Evolutionary conservation across 2,113 vertebrate species (phyloP), one percentile per base, ranked within the genome.

Genomic region (Pungitius pungitius): DNA sequence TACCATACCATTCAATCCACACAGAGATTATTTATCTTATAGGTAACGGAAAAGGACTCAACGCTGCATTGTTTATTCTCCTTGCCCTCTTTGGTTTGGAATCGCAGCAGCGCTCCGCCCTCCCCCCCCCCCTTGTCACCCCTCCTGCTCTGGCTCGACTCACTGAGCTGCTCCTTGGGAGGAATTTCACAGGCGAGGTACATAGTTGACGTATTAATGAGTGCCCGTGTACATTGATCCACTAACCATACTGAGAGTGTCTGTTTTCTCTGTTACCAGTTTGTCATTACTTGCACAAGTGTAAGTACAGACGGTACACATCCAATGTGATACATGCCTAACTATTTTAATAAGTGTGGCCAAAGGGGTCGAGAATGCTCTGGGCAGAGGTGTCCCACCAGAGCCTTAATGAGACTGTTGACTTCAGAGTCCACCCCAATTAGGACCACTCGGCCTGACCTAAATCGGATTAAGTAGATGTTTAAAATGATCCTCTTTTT

Each of bases 401-500:
- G 80, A 80, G 47, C 75, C 69, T 85, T 82, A 69, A 73, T 77
- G 82, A 68, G 73, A n/a, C 87, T 73, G 74, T 66, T 88, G 87
- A 75, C 87, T 78, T 80, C 73, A 57, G 73, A 82, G 85, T 77
- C 76, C 66, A 51, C 54, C 20, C 63, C 84, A 83, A 91, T 91
- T 89, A 90, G 82, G 80, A 73, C 77, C 88, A 88, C 24, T 49
- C 80, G 76, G 83, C 63, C 72, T 62, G 69, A 79, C 80, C 81
- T 69, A 82, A 75, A 81, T 79, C 87, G 85, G 84, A 90, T 87
- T 82, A 89, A 88, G 76, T 75, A 73, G 65, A 79, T 83, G 68
- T 82, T 89, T 85, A 89, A 85, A 75, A 84, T 57, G 59, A 77
- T 73, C 75, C 77, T 40, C 82, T 81, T 75, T 30, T 78, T 67